phyloP scores from a whole-genome alignment of 2,797 vertebrate species.

The Pelodytes ibericus region DNA sequence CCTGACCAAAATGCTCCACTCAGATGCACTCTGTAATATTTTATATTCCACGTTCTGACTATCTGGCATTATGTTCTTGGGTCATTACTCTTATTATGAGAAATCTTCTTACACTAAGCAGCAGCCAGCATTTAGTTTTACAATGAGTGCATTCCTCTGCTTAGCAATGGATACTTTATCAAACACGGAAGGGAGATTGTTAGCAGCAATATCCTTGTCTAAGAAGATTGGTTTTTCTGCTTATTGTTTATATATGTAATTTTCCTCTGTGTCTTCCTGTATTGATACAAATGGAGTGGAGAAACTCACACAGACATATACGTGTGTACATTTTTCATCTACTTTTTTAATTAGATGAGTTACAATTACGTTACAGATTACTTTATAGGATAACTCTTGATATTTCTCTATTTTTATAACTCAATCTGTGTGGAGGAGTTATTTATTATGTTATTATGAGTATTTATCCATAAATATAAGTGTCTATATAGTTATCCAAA shows the following conservation, averaged over 20 bases:
- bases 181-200: conserved; percentile 21
- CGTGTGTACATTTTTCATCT: conserved; percentile 74
- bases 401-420: too few species aligned
- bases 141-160: neutral
- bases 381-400: conserved; percentile 76
- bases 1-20: too few species aligned
- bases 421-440: too few species aligned
- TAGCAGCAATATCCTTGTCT: conserved; percentile 37
- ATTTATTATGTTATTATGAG: too few species aligned
- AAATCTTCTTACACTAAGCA: too few species aligned
- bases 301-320: conserved; percentile 70
- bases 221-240: conserved; percentile 85
- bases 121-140: neutral
- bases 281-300: conserved; percentile 79
- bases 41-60: too few species aligned
- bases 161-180: neutral
- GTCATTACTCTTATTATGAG: too few species aligned
- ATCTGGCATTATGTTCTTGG: too few species aligned
- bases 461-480: too few species aligned
- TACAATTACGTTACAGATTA: conserved; percentile 78
- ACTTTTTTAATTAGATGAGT: conserved; percentile 73
- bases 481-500: too few species aligned
- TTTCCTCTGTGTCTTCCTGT: conserved; percentile 83
- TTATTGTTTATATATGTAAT: conserved; percentile 83
- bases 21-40: too few species aligned